phyloP scores from a whole-genome alignment of 2,888 invertebrate species.

The Augiades crinisus region DNA sequence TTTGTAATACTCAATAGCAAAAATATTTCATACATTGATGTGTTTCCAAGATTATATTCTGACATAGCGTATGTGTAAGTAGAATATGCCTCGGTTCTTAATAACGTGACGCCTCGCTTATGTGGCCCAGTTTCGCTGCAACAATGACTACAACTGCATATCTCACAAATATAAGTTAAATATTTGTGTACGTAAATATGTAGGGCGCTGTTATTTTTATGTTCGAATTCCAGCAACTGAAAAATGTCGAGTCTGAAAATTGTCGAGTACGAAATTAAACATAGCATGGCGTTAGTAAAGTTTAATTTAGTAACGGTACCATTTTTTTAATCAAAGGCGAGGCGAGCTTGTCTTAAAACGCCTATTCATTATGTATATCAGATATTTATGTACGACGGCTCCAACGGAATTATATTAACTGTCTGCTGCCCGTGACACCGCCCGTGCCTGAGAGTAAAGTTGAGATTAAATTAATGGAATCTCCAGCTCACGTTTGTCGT shows the following conservation, averaged over 20 bases:
- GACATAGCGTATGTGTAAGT: neutral
- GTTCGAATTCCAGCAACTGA: constrained; percentile 1
- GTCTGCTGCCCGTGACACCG: no score
- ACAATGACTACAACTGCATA: constrained; percentile 18
- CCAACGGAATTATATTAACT: no score
- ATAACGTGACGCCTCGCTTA: constrained; percentile 18
- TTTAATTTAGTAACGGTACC: no score
- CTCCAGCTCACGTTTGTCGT: no score
- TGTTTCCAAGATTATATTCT: constrained; percentile 35
- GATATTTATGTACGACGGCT: no score
- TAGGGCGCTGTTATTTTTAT: constrained; percentile 7
- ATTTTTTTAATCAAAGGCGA: no score
- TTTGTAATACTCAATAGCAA: no score
- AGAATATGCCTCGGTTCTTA: constrained; percentile 16
- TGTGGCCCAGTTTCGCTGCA: constrained; percentile 2
- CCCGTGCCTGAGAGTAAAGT: no score
- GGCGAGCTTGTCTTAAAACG: no score
- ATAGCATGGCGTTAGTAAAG: neutral
- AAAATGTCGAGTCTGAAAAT: constrained; percentile 1
- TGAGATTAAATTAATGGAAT: no score
- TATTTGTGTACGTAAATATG: neutral
- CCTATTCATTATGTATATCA: no score
- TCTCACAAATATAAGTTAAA: constrained; percentile 14
- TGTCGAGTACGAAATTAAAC: neutral
- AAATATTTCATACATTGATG: neutral